Conservation (phyloP, 2,113 vertebrate genomes). For the pig (Sus scrofa) region T2T-Sscrofa CM000816.6:100025001-100025500, state of each 20-base stretch:
- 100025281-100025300: neutral
- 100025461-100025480: neutral
- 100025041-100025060: neutral
- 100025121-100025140: neutral
- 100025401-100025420: neutral
- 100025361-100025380: neutral
- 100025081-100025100: neutral
- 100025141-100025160: slow-evolving; percentile 44
- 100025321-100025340: neutral
- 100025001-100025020: neutral
- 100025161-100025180: neutral
- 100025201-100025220: neutral
- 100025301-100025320: neutral
- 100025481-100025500: neutral
- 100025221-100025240: neutral
- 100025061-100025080: neutral
- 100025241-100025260: neutral
- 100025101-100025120: neutral
- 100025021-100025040: neutral
- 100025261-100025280: neutral
- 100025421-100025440: neutral
- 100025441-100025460: neutral
- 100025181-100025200: neutral
- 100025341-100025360: neutral
- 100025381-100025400: neutral